phyloP scores from a whole-genome alignment of 2,797 vertebrate species.

The Octomys mimax region DNA sequence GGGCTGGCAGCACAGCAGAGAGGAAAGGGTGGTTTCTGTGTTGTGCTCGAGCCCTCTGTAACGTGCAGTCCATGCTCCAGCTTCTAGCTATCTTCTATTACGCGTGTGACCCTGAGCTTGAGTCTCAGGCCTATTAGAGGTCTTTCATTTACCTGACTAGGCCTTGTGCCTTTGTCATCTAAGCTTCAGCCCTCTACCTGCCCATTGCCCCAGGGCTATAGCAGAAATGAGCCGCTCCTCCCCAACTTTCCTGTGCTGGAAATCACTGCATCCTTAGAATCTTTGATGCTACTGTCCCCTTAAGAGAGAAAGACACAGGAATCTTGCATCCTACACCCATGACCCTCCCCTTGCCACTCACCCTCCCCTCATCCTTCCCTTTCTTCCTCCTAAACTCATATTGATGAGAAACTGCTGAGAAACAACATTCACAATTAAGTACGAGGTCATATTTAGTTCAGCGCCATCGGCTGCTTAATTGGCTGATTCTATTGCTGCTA shows the following conservation, averaged over 20 bases:
- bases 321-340: constrained; percentile 6
- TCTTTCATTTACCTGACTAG: background rate
- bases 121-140: background rate
- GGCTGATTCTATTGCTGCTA: constrained; percentile 87
- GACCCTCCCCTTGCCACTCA: constrained; percentile 14
- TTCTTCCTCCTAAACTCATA: constrained; percentile 68
- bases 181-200: background rate
- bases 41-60: background rate
- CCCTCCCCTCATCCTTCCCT: constrained; percentile 62
- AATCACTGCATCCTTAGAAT: constrained; percentile 68
- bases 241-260: background rate
- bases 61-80: background rate
- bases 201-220: background rate
- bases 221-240: background rate
- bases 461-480: constrained; percentile 89
- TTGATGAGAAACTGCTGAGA: constrained; percentile 87
- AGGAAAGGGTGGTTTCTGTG: background rate
- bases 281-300: constrained; percentile 76
- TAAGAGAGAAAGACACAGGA: constrained; percentile 85
- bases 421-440: constrained; percentile 88
- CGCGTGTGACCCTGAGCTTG: background rate
- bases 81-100: background rate
- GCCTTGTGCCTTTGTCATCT: background rate
- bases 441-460: constrained; percentile 90
- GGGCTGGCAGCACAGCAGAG: background rate